Evolutionary conservation across 2,888 invertebrate species (phyloP), one percentile per base, ranked within the genome.

Genomic region (Stramonita haemastoma): DNA sequence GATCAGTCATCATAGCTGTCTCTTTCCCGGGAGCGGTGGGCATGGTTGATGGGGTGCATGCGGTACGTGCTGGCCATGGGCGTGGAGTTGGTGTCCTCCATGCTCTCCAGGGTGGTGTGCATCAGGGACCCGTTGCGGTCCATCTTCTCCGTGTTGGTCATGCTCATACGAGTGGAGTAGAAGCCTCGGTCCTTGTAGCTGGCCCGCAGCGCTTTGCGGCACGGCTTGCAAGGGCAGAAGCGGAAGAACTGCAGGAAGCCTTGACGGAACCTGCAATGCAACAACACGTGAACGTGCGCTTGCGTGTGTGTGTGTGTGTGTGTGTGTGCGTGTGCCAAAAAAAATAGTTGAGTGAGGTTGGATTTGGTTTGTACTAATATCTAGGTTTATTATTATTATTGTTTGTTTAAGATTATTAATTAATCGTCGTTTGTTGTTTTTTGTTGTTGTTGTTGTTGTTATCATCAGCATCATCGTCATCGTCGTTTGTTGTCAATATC

Each of bases 201-300:
- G 79, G 92, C 91, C 83, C 93, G 92, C 60, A 92, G 91, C 11
- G 91, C 91, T 73, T 91, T 91, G 83, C 93, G 92, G 90, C 94
- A 94, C 2, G 93, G 93, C 73, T 98, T 97, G 94, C 97, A 97
- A 5, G 98, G 98, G 94, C 98, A 98, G 97, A 98, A 99, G 94
- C 98, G 97, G 96, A 99, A 98, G 96, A 98, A 98, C 96, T 98
- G 98, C 95, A 98, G 98, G 96, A 99, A 98, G 17, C 99, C 99
- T 93, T 98, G 97, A 86, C 99, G 97, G 96, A 99, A 99, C 96
- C 99, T 98, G 96, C n/a, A n/a, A n/a, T n/a, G n/a, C n/a, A n/a
- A n/a, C n/a, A n/a, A n/a, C n/a, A n/a, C n/a, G n/a, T n/a, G n/a
- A n/a, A n/a, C n/a, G n/a, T n/a, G n/a, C n/a, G n/a, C n/a, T n/a